These are phyloP conservation scores for Phrynosoma blainvillii DNA, from an alignment of 2,113 vertebrate genomes.

Conservation along the genomic window DNA sequence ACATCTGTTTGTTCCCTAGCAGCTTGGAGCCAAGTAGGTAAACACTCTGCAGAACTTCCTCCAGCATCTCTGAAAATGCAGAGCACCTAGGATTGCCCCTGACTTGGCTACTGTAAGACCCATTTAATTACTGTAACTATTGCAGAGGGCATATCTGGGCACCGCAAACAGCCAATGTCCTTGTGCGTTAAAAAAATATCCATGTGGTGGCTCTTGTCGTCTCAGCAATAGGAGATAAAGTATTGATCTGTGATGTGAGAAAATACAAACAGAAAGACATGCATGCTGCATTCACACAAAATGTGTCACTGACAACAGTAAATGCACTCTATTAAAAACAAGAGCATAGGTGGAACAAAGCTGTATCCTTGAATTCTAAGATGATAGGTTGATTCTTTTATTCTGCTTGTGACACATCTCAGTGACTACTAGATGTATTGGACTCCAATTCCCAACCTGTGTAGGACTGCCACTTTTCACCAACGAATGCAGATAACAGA, in stretches of 20 bases:
- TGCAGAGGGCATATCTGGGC: rapidly evolving
- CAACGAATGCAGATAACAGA: not conserved
- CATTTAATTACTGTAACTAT: not conserved
- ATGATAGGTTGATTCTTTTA: not conserved
- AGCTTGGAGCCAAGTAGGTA: not conserved
- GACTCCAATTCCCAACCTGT: not conserved
- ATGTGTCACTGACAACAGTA: not conserved
- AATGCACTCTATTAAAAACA: too few relatives aligned
- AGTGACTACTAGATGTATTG: not conserved
- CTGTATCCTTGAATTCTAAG: not conserved
- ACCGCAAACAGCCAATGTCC: not conserved
- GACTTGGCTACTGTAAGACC: rapidly evolving
- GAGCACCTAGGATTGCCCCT: constrained; percentile 2
- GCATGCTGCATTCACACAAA: not conserved
- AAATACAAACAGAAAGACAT: not conserved
- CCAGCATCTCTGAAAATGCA: not conserved
- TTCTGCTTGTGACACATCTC: not conserved
- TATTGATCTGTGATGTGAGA: rapidly evolving
- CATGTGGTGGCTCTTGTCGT: not conserved
- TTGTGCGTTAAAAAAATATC: not conserved
- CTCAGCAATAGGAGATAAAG: not conserved
- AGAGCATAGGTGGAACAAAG: too few relatives aligned
- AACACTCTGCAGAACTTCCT: rapidly evolving
- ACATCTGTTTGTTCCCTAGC: constrained; percentile 22
- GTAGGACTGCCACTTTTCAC: too few relatives aligned